Evolutionary conservation across 1,140 invertebrate genomes (phyloP), one percentile per base, ranked within the genome.

Genomic region (Sarcophaga bullata): DNA sequence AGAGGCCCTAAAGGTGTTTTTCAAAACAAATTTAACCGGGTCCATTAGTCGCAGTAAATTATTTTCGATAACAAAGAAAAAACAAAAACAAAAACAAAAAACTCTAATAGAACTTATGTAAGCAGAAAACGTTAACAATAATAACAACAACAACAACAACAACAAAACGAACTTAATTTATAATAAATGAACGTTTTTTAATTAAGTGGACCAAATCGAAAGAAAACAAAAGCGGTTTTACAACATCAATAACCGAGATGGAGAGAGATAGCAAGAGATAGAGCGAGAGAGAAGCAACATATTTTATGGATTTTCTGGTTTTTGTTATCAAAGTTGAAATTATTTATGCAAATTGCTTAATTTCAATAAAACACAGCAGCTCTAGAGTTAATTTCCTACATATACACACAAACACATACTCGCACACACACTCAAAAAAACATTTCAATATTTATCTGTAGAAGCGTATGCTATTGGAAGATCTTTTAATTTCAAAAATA

Each of bases 311-410:
- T 2, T 37, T 37, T 37, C 25, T 58, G n/a, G 54, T n/a, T n/a
- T 15, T 58, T n/a, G 15, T 58, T 58, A 58, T 58, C 54, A 15
- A 58, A 58, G n/a, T 58, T 58, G 25, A 58, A 58, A 58, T 58
- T 58, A 58, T 58, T 58, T 58, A 58, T 58, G 54, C 54, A 58
- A 58, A 58, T 58, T 58, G 54, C 54, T 58, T 58, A 58, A 58
- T 58, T 58, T 37, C n/a, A n/a, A n/a, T 58, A 58, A 15, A 58
- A 58, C 15, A 58, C 54, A 58, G 10, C 10, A n/a, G 7, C 54
- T 4, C 13, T 37, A n/a, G n/a, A n/a, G n/a, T n/a, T n/a, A n/a
- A n/a, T n/a, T n/a, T n/a, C n/a, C n/a, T n/a, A 58, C 10, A 50
- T 50, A 6, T 10, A 11, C n/a, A 10, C 6, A 10, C n/a, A 58